Base-by-base conservation (phyloP, 1,140 invertebrate species). In the Tenebrio molitor region DNA sequence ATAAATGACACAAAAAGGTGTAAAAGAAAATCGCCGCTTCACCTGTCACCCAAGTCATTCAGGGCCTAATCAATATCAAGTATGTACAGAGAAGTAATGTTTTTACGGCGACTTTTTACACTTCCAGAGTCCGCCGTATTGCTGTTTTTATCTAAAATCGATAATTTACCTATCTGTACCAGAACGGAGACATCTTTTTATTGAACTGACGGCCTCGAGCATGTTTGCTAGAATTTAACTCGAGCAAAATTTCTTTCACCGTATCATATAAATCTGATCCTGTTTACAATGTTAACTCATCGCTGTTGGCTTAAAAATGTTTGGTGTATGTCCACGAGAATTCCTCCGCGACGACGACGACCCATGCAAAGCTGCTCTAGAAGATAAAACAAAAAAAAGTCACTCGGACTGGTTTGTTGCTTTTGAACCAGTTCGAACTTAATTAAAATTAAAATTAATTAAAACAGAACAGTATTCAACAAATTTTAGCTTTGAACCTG, bases 11-110 rank as follows among this genome's bases (percentile, higher is more conserved):
- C 25, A 39, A 39, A 39, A 12, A 39, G 5, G 36, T 5, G 12
- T 39, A 12, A 39, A 39, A 39, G 36, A 39, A 39, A 39, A 39
- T 39, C 12, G n/a, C 36, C 36, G 36, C 36, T 39, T 39, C 36
- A 39, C 36, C 7, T 39, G 36, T 39, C 36, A 39, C 36, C 36
- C 5, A 2, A 39, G 36, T 39, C 36, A 39, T 39, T 39, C 36
- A 39, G 36, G 36, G 36, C 4, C 36, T 12, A 39, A 39, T 39
- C 36, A 39, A 39, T 39, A 39, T 39, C 36, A 12, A 39, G 7
- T 39, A 39, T 39, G 36, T 39, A 39, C 36, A 39, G 36, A 39
- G 29, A 12, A 39, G 36, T 12, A 39, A 39, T 39, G 36, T 39
- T 39, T 39, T 39, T 39, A 12, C 12, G n/a, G 36, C 7, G 36